These are phyloP conservation scores for Malachius bipustulatus DNA, from an alignment of 2,888 invertebrate genomes.

Conservation along the genomic window DNA sequence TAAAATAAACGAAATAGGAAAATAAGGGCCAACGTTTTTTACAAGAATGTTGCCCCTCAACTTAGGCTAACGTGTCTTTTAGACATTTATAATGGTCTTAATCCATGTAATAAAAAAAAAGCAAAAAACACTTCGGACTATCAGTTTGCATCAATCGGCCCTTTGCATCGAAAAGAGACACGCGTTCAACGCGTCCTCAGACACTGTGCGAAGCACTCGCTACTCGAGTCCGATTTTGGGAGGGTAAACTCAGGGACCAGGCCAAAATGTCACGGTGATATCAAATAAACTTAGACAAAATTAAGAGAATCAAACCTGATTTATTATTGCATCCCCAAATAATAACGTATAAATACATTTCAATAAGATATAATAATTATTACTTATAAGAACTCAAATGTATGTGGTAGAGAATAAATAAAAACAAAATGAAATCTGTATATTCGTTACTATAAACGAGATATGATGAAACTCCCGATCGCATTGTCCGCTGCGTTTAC, in stretches of 20 bases:
- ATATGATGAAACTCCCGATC: slow-evolving; percentile 26
- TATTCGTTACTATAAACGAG: slow-evolving; percentile 23
- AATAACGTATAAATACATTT: slow-evolving; percentile 33
- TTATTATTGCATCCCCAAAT: slow-evolving; percentile 31
- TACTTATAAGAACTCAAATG: slow-evolving; percentile 34
- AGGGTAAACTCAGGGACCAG: slow-evolving; percentile 42
- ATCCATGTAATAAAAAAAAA: slow-evolving; percentile 17
- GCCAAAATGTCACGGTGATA: slow-evolving; percentile 41
- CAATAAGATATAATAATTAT: slow-evolving; percentile 31
- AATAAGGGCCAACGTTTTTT: too few species aligned
- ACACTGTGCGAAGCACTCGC: too few species aligned
- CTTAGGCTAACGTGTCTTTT: slow-evolving; percentile 23
- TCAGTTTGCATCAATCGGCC: slow-evolving; percentile 1
- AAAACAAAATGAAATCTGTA: slow-evolving; percentile 26
- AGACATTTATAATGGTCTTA: slow-evolving; percentile 24
- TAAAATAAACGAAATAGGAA: slow-evolving; percentile 10
- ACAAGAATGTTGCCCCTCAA: too few species aligned
- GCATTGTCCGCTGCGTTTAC: slow-evolving; percentile 33
- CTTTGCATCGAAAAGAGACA: too few species aligned
- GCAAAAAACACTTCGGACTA: too few species aligned
- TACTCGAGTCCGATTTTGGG: slow-evolving; percentile 28
- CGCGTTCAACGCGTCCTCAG: too few species aligned
- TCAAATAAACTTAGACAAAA: slow-evolving; percentile 37
- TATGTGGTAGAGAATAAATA: slow-evolving; percentile 32
- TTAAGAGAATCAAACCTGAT: slow-evolving; percentile 35